A percentile compares a stretch with the other conserved stretches of the same genome.
phyloP scores from a whole-genome alignment of 2,113 vertebrate genomes.

The Progne subis region DNA sequence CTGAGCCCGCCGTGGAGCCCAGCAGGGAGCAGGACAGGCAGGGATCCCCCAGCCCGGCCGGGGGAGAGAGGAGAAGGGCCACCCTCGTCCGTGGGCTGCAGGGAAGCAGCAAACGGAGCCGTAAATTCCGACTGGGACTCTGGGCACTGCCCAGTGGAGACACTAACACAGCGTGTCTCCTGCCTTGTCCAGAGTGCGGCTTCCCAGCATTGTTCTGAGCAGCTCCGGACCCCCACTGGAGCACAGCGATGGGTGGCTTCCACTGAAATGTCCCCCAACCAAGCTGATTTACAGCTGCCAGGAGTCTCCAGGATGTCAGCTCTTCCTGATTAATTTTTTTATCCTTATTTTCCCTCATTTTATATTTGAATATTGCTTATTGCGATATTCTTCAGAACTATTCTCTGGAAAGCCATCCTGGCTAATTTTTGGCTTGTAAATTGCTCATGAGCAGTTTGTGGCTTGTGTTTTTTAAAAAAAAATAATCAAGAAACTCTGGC shows the following conservation, averaged over 20 bases:
- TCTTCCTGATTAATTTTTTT: constrained; percentile 70
- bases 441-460: constrained; percentile 55
- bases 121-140: constrained; percentile 33
- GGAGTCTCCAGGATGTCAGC: constrained; percentile 67
- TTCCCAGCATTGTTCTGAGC: constrained; percentile 69
- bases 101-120: neutral
- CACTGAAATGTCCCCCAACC: constrained; percentile 61
- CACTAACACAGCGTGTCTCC: constrained; percentile 67
- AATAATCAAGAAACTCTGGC: constrained; percentile 6
- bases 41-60: rapidly evolving
- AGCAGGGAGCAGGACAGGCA: rapidly evolving
- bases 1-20: rapidly evolving
- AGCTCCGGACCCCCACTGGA: constrained; percentile 60
- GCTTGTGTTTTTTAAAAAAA: neutral
- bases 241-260: constrained; percentile 55
- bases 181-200: constrained; percentile 61
- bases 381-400: constrained; percentile 56
- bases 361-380: constrained; percentile 53
- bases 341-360: constrained; percentile 68
- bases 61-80: neutral
- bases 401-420: constrained; percentile 64
- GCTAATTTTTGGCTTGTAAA: constrained; percentile 67
- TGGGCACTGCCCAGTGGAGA: constrained; percentile 62
- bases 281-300: constrained; percentile 59
- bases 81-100: neutral